These are phyloP conservation scores for Sorex araneus DNA, from an alignment of 2,113 vertebrate species.

Conservation along the genomic window DNA sequence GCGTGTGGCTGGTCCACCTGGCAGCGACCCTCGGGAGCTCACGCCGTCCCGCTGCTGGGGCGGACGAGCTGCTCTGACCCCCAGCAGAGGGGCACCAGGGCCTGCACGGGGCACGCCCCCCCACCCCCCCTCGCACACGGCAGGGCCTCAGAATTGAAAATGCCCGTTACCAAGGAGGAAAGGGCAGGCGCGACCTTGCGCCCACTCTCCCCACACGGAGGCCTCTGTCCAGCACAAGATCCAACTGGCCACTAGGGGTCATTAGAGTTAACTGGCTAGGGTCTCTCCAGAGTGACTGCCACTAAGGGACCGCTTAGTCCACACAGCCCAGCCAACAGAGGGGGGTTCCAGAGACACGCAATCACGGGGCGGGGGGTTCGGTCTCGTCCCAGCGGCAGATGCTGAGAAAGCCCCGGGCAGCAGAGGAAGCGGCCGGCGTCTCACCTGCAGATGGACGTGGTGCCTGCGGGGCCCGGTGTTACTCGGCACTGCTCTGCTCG, in stretches of 20 bases:
- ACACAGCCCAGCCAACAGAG: neutral
- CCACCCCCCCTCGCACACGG: neutral
- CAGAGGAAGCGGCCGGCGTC: neutral
- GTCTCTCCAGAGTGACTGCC: neutral
- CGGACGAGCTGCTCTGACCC: neutral
- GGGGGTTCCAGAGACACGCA: neutral
- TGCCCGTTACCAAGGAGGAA: neutral
- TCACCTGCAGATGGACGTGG: conserved; percentile 86
- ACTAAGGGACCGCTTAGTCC: neutral
- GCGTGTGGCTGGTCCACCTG: no score
- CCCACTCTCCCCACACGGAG: neutral
- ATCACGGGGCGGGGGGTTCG: no score
- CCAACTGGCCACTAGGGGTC: conserved; percentile 48
- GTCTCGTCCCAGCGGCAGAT: no score
- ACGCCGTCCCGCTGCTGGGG: neutral
- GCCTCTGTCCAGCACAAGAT: neutral
- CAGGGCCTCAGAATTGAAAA: neutral
- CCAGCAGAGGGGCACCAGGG: no score
- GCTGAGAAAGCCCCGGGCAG: neutral
- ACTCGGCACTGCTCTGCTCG: conserved; percentile 89
- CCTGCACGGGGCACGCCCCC: neutral
- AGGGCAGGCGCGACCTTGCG: neutral
- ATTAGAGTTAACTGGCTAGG: neutral
- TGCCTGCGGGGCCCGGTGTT: conserved; percentile 82
- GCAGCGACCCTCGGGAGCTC: neutral